A percentile compares a stretch with the other conserved stretches of the same genome.
Evolutionary conservation across 2,797 vertebrate genomes (phyloP).

Genomic region (Hippocampus kuda): DNA sequence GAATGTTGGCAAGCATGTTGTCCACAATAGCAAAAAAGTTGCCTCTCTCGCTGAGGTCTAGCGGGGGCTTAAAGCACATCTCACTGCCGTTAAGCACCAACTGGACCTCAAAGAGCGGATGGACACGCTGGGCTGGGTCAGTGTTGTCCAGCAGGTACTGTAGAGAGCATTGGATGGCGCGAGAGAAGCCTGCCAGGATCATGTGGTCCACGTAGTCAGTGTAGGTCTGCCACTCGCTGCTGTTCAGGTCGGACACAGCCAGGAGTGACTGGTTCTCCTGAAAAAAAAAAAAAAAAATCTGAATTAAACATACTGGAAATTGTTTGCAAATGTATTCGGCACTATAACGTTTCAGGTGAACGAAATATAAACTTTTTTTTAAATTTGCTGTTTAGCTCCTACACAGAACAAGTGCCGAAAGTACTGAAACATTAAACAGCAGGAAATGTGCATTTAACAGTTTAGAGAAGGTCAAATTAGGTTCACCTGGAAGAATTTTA

Average conservation of each 20-base stretch:
- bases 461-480: too few species aligned
- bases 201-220: constrained; percentile 69
- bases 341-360: too few species aligned
- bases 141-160: constrained; percentile 74
- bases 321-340: too few species aligned
- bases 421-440: too few species aligned
- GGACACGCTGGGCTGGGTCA: constrained; percentile 53
- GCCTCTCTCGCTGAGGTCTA: constrained; percentile 57
- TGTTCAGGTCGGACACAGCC: constrained; percentile 55
- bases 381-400: too few species aligned
- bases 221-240: constrained; percentile 70
- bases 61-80: constrained; percentile 66
- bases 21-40: constrained; percentile 72
- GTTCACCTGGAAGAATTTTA: too few species aligned
- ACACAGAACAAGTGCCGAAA: too few species aligned
- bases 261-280: constrained; percentile 76
- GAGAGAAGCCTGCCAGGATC: constrained; percentile 68
- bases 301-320: background rate
- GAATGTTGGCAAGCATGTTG: constrained; percentile 64
- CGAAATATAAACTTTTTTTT: too few species aligned
- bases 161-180: constrained; percentile 70
- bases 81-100: constrained; percentile 63
- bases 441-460: too few species aligned
- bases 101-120: constrained; percentile 71
- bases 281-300: background rate